Percentiles rank a stretch among this genome's conserved stretches.
Evolutionary conservation across 2,113 vertebrate genomes (phyloP).

Genomic region (Xiphorhynchus elegans): DNA sequence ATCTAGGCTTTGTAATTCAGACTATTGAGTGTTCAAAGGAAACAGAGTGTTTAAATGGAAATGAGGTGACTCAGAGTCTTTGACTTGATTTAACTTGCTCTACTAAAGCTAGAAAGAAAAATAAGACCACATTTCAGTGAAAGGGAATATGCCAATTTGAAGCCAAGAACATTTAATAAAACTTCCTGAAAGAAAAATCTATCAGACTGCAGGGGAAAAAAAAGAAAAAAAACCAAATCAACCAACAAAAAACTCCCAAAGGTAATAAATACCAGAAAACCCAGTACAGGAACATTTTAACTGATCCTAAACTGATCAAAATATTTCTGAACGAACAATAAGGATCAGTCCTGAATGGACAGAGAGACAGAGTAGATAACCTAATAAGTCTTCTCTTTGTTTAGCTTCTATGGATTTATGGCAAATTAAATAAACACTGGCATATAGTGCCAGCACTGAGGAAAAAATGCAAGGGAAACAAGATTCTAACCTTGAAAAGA

Average conservation of each 20-base stretch:
- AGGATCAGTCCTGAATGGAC: background rate
- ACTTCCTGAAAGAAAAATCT: constrained; percentile 46
- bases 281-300: background rate
- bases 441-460: background rate
- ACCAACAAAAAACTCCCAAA: background rate
- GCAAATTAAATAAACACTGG: constrained; percentile 5
- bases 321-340: constrained; percentile 18
- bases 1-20: constrained; percentile 41
- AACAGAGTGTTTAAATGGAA: constrained; percentile 46
- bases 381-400: background rate
- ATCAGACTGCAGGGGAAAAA: background rate
- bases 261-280: constrained; percentile 24
- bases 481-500: constrained; percentile 6
- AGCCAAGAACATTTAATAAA: constrained; percentile 46
- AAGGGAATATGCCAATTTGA: constrained; percentile 39
- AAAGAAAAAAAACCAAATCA: background rate
- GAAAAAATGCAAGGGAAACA: background rate
- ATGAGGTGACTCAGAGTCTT: constrained; percentile 27
- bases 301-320: constrained; percentile 43
- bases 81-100: constrained; percentile 45
- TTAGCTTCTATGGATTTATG: background rate
- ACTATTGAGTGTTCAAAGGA: constrained; percentile 52
- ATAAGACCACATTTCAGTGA: constrained; percentile 38
- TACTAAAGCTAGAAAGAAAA: constrained; percentile 22
- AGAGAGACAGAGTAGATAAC: background rate